These are phyloP conservation scores for Orthosia gothica DNA, from an alignment of 2,888 invertebrate species.

Conservation along the genomic window DNA sequence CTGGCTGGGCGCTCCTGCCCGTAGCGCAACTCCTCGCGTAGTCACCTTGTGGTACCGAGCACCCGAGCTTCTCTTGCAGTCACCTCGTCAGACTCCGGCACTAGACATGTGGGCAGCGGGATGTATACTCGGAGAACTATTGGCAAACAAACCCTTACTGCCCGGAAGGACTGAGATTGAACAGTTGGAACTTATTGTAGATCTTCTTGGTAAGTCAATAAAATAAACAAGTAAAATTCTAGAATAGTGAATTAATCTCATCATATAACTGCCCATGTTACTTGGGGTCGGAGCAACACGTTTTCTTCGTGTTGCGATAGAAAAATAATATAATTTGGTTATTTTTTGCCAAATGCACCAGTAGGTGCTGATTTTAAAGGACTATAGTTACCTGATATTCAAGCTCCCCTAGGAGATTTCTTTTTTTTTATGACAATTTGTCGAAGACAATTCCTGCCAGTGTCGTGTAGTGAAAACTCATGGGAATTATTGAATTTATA, in stretches of 20 bases:
- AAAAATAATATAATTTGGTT: no score
- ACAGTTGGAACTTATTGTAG: constrained; percentile 98
- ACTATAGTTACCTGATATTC: no score
- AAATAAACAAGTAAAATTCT: background rate
- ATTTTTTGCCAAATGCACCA: no score
- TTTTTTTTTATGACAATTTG: no score
- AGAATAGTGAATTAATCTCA: background rate
- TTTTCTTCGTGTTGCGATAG: no score
- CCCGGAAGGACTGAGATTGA: constrained; percentile 98
- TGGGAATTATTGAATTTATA: no score
- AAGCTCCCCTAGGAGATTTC: no score
- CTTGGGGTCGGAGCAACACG: no score
- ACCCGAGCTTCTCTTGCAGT: constrained; percentile 97
- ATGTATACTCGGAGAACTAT: constrained; percentile 97
- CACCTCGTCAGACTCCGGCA: constrained; percentile 98
- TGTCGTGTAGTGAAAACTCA: no score
- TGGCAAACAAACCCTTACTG: constrained; percentile 97
- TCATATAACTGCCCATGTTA: no score
- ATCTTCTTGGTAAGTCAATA: constrained; percentile 93
- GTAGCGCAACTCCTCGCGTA: constrained; percentile 98
- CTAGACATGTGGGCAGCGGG: constrained; percentile 99
- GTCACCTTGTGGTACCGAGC: constrained; percentile 99
- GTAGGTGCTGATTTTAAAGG: background rate
- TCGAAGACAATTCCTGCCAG: no score
- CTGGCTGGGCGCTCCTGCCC: constrained; percentile 96